Base-by-base conservation (phyloP, 1,140 invertebrate genomes). In the Drosophila micromelanica region DNA sequence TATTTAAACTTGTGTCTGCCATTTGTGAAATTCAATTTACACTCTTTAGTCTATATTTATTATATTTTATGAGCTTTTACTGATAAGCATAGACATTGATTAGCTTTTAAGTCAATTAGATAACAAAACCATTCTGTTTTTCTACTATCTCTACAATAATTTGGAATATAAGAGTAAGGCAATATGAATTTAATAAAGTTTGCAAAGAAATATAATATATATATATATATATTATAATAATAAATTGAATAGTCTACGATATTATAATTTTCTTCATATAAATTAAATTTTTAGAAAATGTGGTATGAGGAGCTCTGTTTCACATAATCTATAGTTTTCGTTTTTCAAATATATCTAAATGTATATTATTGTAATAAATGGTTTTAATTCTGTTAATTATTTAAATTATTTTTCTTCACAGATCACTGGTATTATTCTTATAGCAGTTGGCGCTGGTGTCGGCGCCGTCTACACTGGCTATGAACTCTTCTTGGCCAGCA, bases 341-440 rank as follows among this genome's bases (percentile, higher is more conserved):
- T n/a, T n/a, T n/a, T n/a, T n/a, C n/a, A n/a, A n/a, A n/a, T n/a
- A n/a, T n/a, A n/a, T n/a, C n/a, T n/a, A n/a, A n/a, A n/a, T n/a
- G n/a, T n/a, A n/a, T n/a, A n/a, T n/a, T n/a, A n/a, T n/a, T n/a
- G n/a, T n/a, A n/a, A n/a, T n/a, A n/a, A n/a, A n/a, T n/a, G n/a
- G n/a, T n/a, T n/a, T n/a, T n/a, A n/a, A n/a, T 27, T 27, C 27
- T 27, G 32, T 35, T 30, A 3, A 13, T 20, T 15, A 35, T 37
- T n/a, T 20, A 9, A 9, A 15, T 38, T 12, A 5, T 9, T 45
- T 3, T 65, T 40, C 4, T 70, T 77, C 78, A 51, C 82, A 96
- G 95, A 94, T 96, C 73, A 95, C 95, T 51, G 95, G 95, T 35
- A 94, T 96, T 74, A 94, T 95, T 48, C 92, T 96, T 43, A 91